These are phyloP conservation scores for Vireo griseus DNA, from an alignment of 2,797 vertebrate species.

Conservation along the genomic window DNA sequence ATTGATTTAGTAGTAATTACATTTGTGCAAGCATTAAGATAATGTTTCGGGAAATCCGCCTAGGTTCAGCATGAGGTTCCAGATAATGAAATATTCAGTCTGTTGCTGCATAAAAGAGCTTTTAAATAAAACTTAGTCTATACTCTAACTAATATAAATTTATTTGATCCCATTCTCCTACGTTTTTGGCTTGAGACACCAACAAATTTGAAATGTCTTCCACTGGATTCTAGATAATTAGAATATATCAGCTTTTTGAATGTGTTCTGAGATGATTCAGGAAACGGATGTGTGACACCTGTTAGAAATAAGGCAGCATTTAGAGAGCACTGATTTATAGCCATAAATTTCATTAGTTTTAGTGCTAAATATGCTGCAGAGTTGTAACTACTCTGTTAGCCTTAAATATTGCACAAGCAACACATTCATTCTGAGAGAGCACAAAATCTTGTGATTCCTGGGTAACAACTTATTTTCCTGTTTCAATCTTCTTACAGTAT, in stretches of 20 bases:
- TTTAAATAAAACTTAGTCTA: background rate
- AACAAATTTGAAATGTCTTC: background rate
- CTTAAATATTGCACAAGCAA: background rate
- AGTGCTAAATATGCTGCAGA: background rate
- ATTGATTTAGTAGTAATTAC: slow-evolving; percentile 62
- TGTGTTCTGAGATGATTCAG: background rate
- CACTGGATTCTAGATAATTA: background rate
- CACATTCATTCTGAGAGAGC: background rate
- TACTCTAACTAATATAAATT: background rate
- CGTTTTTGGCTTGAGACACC: background rate
- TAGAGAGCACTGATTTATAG: background rate
- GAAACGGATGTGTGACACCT: background rate
- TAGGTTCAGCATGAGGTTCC: slow-evolving; percentile 24
- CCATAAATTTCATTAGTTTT: background rate
- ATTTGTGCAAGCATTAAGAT: slow-evolving; percentile 33
- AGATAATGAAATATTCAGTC: slow-evolving; percentile 16
- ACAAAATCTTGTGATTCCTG: background rate
- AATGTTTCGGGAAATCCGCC: slow-evolving; percentile 34
- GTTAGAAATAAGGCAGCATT: background rate
- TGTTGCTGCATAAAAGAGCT: background rate
- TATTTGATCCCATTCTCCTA: background rate
- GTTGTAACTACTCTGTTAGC: background rate
- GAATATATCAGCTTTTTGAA: background rate
- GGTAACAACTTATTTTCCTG: background rate
- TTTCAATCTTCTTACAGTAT: background rate